Evolutionary conservation across 2,113 vertebrate species (phyloP), one percentile per base, ranked within the genome.

Genomic region (Polypterus senegalus): DNA sequence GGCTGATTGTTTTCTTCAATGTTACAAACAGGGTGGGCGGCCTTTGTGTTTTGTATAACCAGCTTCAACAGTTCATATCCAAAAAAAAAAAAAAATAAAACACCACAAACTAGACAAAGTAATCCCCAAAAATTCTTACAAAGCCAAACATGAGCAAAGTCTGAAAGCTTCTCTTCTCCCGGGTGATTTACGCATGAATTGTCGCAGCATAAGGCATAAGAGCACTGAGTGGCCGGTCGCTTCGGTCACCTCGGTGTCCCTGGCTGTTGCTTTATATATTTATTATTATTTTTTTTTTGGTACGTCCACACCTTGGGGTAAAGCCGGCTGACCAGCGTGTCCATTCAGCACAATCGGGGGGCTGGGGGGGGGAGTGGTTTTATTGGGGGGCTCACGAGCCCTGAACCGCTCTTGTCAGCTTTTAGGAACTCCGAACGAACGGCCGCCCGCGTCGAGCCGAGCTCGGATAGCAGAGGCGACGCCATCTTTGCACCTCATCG

Each of bases 161-260:
- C 6, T 7, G 6, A 51, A 51, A 7, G 9, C 49, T 9, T 9
- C 9, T 9, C 49, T 9, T 51, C 49, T 78, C 76, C 75, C 66
- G 74, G 66, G 62, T 69, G 72, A 77, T 77, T 76, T 63, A 77
- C 76, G 76, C 67, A 72, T 65, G 59, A 76, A 79, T 82, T 79
- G 79, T 83, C 78, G 80, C 77, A 81, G 81, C 80, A 83, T 76
- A 83, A 85, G 81, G 80, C 79, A 83, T 82, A 73, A 69, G 63
- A 72, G 76, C 67, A 73, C 68, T 76, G 67, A 66, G 65, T n/a
- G 56, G 48, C 43, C 47, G 57, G 51, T 57, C 52, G 6, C 49
- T 9, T 6, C 49, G 49, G 9, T 9, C 9, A 9, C 49, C 49
- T 27, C 27, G 27, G 27, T 2, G 27, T 27, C 27, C 27, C 27